Evolutionary conservation across 2,888 invertebrate genomes (phyloP), one percentile per base, ranked within the genome.

Genomic region (Agrypnus murinus): DNA sequence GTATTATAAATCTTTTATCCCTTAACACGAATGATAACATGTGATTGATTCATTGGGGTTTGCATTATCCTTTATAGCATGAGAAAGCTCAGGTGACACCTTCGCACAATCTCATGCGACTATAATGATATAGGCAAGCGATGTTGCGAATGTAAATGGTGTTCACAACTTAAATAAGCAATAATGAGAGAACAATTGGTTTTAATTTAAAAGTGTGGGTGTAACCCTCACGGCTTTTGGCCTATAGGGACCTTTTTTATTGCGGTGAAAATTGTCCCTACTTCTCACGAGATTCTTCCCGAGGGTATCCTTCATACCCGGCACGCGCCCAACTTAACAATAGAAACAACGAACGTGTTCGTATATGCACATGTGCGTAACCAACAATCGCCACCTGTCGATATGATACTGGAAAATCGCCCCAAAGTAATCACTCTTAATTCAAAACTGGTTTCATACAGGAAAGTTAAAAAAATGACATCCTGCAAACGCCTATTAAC

Each of bases 161-260:
- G 63, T 64, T 65, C 53, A 40, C 32, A 50, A 55, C 36, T 59
- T 77, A 75, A 76, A 75, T 76, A 77, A 65, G 68, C 66, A 74
- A 74, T 73, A 74, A 78, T 75, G 73, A 74, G 69, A 15, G 69
- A 74, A 77, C 78, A 78, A 78, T 78, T 77, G 79, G 65, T 64
- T 77, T 76, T 76, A 79, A 79, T 77, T 74, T 67, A 73, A 65
- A 72, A 70, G 68, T 65, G 68, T 75, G 75, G 72, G 68, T 65
- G 66, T 77, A 75, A 75, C 77, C 75, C 76, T 73, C 69, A 53
- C 43, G 38, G 48, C 15, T 25, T 43, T 43, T 65, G 38, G 40
- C 43, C 34, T 65, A 53, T 17, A 36, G 65, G 59, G 64, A 55
- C 50, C 53, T 58, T 53, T 31, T 55, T 36, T 9, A 55, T 55